phyloP scores from a whole-genome alignment of 2,113 vertebrate species.

The Carassius gibelio region DNA sequence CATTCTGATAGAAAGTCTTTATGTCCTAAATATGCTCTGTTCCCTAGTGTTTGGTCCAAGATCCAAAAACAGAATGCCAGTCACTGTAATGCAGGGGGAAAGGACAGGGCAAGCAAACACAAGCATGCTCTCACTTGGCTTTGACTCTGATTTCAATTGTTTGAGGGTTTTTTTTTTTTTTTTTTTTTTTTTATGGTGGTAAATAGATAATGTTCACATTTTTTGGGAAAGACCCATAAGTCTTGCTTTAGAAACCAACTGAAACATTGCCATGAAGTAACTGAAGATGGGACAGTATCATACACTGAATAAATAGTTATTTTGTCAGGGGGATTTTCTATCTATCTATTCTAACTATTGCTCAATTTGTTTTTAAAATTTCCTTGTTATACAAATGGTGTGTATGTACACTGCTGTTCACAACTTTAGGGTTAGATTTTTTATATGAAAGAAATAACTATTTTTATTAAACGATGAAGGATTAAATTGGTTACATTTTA shows the following conservation, averaged over 20 bases:
- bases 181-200: not conserved
- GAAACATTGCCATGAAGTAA: constrained; percentile 41
- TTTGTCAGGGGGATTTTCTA: constrained; percentile 46
- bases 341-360: not conserved
- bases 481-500: too few relatives aligned
- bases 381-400: not conserved
- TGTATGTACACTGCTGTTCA: not conserved
- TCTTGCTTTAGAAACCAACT: constrained; percentile 38
- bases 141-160: constrained; percentile 26
- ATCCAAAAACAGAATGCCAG: not conserved
- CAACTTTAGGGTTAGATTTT: too few relatives aligned
- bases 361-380: not conserved
- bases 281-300: constrained; percentile 35
- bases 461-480: too few relatives aligned
- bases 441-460: too few relatives aligned
- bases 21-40: not conserved
- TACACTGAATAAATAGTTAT: constrained; percentile 22
- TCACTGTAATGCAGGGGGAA: constrained; percentile 21
- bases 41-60: not conserved
- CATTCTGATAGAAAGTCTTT: too few relatives aligned
- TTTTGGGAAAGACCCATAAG: constrained; percentile 42
- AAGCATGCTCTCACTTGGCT: constrained; percentile 21
- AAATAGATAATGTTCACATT: constrained; percentile 50
- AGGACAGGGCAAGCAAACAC: constrained; percentile 23
- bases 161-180: constrained; percentile 8